Conservation (phyloP, 2,888 invertebrate genomes). For the Hirtodrosophila duncani region DNA sequence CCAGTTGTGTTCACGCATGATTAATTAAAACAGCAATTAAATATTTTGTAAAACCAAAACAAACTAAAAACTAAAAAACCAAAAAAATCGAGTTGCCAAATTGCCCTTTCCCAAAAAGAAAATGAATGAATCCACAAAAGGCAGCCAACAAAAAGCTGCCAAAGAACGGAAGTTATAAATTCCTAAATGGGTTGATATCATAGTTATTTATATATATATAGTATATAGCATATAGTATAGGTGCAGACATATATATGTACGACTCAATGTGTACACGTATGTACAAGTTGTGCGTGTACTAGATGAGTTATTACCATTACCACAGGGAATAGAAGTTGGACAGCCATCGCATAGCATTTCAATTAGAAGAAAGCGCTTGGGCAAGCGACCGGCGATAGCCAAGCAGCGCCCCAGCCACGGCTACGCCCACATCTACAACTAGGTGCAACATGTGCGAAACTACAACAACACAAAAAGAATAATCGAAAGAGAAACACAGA, state of each 20-base stretch:
- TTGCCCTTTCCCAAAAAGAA: conserved; percentile 35
- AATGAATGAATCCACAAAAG: conserved; percentile 24
- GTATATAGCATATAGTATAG: too few relatives aligned
- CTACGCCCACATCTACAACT: conserved; percentile 36
- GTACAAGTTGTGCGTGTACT: conserved; percentile 10
- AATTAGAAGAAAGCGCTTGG: conserved; percentile 66
- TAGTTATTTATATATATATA: conserved; percentile 39
- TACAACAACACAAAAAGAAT: conserved; percentile 2
- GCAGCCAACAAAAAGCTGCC: conserved; percentile 6
- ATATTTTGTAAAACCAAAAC: conserved; percentile 45
- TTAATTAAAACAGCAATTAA: conserved; percentile 67
- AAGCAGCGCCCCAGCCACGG: conserved; percentile 26
- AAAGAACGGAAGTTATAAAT: conserved; percentile 61
- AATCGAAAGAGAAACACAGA: background rate
- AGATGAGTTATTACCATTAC: conserved; percentile 48
- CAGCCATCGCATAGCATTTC: conserved; percentile 51
- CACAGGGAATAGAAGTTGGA: conserved; percentile 40
- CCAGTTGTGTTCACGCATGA: conserved; percentile 64
- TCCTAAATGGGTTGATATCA: conserved; percentile 58
- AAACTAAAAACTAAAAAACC: conserved; percentile 8
- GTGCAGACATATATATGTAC: background rate
- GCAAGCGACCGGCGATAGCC: conserved; percentile 52
- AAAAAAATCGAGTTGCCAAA: conserved; percentile 40
- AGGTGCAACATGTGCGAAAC: conserved; percentile 38
- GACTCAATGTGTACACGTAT: background rate